phyloP scores from a whole-genome alignment of 1,140 invertebrate species.

The Drosophila willistoni region DNA sequence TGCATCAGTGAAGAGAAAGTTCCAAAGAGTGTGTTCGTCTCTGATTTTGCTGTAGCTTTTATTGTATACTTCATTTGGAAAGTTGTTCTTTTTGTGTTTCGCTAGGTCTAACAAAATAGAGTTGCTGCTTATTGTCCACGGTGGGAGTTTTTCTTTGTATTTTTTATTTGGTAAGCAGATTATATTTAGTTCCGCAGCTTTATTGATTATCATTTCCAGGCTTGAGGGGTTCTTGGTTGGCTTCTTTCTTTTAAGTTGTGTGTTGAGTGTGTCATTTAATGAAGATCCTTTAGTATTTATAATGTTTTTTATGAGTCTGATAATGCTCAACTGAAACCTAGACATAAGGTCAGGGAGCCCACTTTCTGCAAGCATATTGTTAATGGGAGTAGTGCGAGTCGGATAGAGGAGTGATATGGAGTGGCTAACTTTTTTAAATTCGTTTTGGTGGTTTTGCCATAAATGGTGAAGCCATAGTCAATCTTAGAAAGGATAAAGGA shows the following conservation, averaged over 20 bases:
- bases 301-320: neutral
- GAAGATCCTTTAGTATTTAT: constrained; percentile 1
- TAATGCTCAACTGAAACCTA: neutral
- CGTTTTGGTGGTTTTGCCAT: too few species aligned
- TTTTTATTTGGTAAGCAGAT: neutral
- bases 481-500: too few species aligned
- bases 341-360: neutral
- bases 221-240: neutral
- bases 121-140: neutral
- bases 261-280: neutral
- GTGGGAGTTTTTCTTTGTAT: neutral
- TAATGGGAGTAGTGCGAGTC: constrained; percentile 3
- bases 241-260: neutral
- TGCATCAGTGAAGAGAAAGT: neutral
- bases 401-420: constrained; percentile 2
- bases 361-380: neutral
- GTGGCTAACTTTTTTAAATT: too few species aligned
- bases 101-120: neutral
- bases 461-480: too few species aligned
- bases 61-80: neutral
- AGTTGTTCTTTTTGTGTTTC: neutral
- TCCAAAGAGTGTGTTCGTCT: neutral
- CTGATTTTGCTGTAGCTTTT: neutral
- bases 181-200: neutral
- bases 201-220: neutral